A percentile compares a stretch with the other conserved stretches of the same genome.
These are phyloP conservation scores for Dasyurus viverrinus DNA, from an alignment of 2,113 vertebrate genomes.

Conservation along the genomic window DNA sequence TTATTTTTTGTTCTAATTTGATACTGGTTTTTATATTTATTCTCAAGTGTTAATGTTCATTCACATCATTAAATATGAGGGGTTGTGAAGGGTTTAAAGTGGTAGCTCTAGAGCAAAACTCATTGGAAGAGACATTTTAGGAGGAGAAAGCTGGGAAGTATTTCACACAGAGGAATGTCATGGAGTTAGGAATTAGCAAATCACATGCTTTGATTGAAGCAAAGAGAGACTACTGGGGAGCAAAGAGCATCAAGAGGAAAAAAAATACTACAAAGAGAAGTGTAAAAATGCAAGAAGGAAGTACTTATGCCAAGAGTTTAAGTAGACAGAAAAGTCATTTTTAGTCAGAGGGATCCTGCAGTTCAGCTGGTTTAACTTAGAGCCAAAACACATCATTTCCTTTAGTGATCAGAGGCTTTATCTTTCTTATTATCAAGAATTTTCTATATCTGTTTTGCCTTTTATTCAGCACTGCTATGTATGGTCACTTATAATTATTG, in stretches of 20 bases:
- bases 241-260: not conserved
- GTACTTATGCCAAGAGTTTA: not conserved
- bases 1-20: not conserved
- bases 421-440: conserved; percentile 1
- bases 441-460: not conserved
- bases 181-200: not conserved
- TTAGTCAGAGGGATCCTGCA: not conserved
- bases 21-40: not conserved
- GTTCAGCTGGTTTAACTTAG: not conserved
- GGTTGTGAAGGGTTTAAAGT: not conserved
- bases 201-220: not conserved
- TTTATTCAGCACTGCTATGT: not conserved
- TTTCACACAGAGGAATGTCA: not conserved
- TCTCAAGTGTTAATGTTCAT: not conserved
- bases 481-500: not conserved
- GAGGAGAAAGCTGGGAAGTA: not conserved
- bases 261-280: not conserved
- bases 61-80: not conserved
- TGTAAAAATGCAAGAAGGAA: not conserved
- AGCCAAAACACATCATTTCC: not conserved
- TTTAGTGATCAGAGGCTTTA: not conserved
- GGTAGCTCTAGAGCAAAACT: not conserved
- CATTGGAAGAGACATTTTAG: not conserved
- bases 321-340: not conserved
- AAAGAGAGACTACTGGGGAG: not conserved